Conservation (phyloP, 2,888 invertebrate genomes). For the Mythimna vitellina region DNA sequence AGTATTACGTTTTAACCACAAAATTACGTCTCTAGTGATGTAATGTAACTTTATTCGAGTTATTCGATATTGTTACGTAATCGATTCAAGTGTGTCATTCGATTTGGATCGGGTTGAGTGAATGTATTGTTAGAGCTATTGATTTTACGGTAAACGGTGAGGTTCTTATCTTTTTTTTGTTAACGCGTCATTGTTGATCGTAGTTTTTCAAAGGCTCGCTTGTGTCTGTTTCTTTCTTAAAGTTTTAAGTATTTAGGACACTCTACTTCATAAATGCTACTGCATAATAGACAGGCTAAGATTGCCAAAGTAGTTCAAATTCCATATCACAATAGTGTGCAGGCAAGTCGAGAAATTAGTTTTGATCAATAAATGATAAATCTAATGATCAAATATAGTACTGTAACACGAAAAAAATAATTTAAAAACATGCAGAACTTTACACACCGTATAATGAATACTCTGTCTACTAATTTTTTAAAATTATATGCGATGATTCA, state of each 20-base stretch:
- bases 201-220: background rate
- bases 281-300: too few relatives aligned
- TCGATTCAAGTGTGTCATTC: slow-evolving; percentile 50
- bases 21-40: slow-evolving; percentile 54
- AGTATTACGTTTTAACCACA: slow-evolving; percentile 55
- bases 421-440: too few relatives aligned
- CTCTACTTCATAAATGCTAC: too few relatives aligned
- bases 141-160: slow-evolving; percentile 13
- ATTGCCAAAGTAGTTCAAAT: too few relatives aligned
- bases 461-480: background rate
- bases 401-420: too few relatives aligned
- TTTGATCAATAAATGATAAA: too few relatives aligned
- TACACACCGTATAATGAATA: background rate
- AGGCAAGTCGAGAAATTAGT: too few relatives aligned
- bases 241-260: too few relatives aligned
- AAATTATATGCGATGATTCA: background rate
- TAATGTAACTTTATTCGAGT: slow-evolving; percentile 44
- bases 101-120: slow-evolving; percentile 33
- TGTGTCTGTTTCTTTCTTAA: background rate
- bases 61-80: slow-evolving; percentile 47
- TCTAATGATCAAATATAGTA: too few relatives aligned
- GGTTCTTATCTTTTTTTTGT: slow-evolving; percentile 19
- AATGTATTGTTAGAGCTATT: slow-evolving; percentile 41
- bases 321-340: too few relatives aligned
- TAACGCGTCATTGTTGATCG: background rate